Evolutionary conservation across 2,888 invertebrate species (phyloP), one percentile per base, ranked within the genome.

Genomic region (Melanostoma scalare): DNA sequence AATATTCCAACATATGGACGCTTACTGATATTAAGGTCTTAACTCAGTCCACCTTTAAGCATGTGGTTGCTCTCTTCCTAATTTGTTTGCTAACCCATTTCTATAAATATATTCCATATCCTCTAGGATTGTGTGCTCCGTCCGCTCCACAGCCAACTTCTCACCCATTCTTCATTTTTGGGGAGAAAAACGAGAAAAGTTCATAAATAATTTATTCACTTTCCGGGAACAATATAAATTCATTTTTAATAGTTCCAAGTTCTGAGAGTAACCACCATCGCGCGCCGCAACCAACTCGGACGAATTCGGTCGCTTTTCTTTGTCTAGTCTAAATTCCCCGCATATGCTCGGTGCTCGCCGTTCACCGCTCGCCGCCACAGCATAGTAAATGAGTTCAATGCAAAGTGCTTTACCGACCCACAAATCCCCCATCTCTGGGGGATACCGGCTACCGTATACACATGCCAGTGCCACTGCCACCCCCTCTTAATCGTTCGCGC

Each of bases 1-100:
- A 78, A 78, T 46, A 82, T 44, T 73, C 82, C 50, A 52, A 63
- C 68, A 56, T 60, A 48, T 76, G 71, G 46, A 75, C 35, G 71
- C 58, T 67, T 46, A 68, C 46, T 38, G 35, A 53, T 6, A 68
- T 65, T 58, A 71, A 58, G 50, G 63, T 58, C 56, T 31, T 48
- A 65, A 33, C 44, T 42, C 9, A 56, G 6, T 42, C 20, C 6
- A 20, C 20, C 31, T 42, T 20, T 55, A 10, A 50, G 20, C 44
- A 35, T 42, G 6, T 10, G 38, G 38, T 60, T 10, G 6, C 36
- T 35, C 38, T 36, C 30, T 55, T 44, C 56, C 82, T 69, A 79
- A 74, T 78, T 84, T 78, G 71, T 69, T 79, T 84, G 69, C 74
- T 84, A 84, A 79, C 79, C 84, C 69, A 84, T 82, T 82, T 82